Conservation (phyloP, 2,888 invertebrate species). For the Nowickia ferox region DNA sequence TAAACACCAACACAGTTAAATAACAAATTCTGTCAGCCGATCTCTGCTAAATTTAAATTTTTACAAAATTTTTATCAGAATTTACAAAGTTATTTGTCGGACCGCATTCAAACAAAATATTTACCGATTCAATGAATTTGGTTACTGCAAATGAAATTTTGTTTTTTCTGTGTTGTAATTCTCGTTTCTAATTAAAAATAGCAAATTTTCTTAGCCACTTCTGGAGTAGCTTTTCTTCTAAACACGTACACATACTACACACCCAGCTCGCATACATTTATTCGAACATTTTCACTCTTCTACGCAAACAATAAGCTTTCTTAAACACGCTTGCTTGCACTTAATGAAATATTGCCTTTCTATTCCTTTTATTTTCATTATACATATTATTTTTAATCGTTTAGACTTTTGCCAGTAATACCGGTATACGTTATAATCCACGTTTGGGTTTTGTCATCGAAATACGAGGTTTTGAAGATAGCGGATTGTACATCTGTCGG, state of each 20-base stretch:
- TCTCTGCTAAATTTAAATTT: too few species aligned
- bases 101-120: too few species aligned
- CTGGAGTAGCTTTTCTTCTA: neutral
- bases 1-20: too few species aligned
- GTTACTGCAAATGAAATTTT: too few species aligned
- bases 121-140: too few species aligned
- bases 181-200: too few species aligned
- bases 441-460: constrained; percentile 80
- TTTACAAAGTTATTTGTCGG: too few species aligned
- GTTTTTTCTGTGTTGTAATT: too few species aligned
- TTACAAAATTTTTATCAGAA: too few species aligned
- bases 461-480: constrained; percentile 80
- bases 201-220: too few species aligned
- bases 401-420: constrained; percentile 79
- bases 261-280: neutral
- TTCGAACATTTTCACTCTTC: neutral
- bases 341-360: constrained; percentile 16
- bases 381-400: constrained; percentile 56
- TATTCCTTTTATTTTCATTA: constrained; percentile 27
- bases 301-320: constrained; percentile 21
- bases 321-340: constrained; percentile 42
- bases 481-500: constrained; percentile 79
- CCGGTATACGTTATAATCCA: constrained; percentile 79
- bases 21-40: too few species aligned
- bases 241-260: neutral